Evolutionary conservation across 2,113 vertebrate genomes (phyloP), one percentile per base, ranked within the genome.

Genomic region (Morone saxatilis): DNA sequence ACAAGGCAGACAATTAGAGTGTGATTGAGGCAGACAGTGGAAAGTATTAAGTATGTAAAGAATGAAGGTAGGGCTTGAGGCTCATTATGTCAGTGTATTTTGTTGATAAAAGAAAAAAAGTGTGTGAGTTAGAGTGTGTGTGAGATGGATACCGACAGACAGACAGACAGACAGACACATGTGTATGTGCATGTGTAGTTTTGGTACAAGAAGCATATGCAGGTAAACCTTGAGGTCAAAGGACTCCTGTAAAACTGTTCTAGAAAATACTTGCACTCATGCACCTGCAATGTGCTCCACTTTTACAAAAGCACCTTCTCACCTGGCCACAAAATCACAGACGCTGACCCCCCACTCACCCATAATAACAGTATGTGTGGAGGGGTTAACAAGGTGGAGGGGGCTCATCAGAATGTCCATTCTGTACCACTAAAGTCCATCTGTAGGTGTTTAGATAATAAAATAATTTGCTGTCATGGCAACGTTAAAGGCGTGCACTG

Each of bases 11-110:
- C 13, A 80, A n/a, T 70, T 4, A 13, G 70, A 69, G 25, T 54
- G 60, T 51, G 60, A 90, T 73, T 78, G 43, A 76, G 60, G 81
- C 68, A 62, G 80, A 84, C 71, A 78, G 47, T 80, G 84, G 81
- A 86, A 90, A 88, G 54, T 78, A 80, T 83, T 86, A 88, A 83
- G 54, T 85, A 91, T 92, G 63, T 81, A 36, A 92, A 76, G 89
- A 92, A 91, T 91, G 80, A 80, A 36, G 59, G 70, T 25, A 83
- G 5, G 17, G 76, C 85, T 83, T 76, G 51, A 77, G 82, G 86
- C 62, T 73, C 31, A 65, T 65, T 72, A 60, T 78, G 57, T 73
- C 53, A 60, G 16, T 78, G 36, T 41, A 40, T 61, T 81, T 56
- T 50, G 60, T 43, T 48, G n/a, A 40, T 22, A 22, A 62, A 51